Base-by-base conservation (phyloP, 2,888 invertebrate species). In the Lepidonotus clava region DNA sequence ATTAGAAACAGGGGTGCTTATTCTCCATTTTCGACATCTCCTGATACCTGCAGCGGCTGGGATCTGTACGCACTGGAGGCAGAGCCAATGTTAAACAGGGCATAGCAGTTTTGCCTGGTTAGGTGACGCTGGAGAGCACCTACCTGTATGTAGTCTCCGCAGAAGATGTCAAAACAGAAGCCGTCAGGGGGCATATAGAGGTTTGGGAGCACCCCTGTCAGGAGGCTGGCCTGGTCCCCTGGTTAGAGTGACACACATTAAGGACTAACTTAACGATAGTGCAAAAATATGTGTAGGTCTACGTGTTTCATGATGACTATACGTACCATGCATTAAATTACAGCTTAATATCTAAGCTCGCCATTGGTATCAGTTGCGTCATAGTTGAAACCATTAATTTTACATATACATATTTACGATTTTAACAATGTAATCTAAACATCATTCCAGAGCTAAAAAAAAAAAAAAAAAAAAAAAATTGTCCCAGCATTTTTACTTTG, bases 121-220 rank as follows among this genome's bases (percentile, higher is more conserved):
- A n/a, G n/a, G n/a, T n/a, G n/a, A n/a, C n/a, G n/a, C n/a, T n/a
- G n/a, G n/a, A n/a, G n/a, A n/a, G n/a, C n/a, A 53, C 77, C 24
- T 41, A 86, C 86, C 77, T 86, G 86, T 32, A 86, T 76, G 40
- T 36, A 76, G 38, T 76, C 36, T n/a, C 77, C 51, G 28, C 80
- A 80, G 40, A 40, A 83, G 24, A 86, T 83, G 32, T 86, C 86
- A 86, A 87, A 85, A 36, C 84, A 84, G 61, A 84, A 84, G 28
- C 84, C 84, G 5, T 28, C 32, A 21, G 83, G 83, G 24, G 36
- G 83, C 38, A 36, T 76, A 41, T 71, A 76, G 38, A 6, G 21
- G 40, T 84, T 84, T 34, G 38, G 85, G 21, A 46, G 32, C 11
- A 87, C 86, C 4, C 88, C 88, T 53, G 88, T 88, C 41, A 87